Percentiles rank a stretch among this genome's conserved stretches.
phyloP scores from a whole-genome alignment of 1,140 invertebrate species.

The Drosophila arawakana region DNA sequence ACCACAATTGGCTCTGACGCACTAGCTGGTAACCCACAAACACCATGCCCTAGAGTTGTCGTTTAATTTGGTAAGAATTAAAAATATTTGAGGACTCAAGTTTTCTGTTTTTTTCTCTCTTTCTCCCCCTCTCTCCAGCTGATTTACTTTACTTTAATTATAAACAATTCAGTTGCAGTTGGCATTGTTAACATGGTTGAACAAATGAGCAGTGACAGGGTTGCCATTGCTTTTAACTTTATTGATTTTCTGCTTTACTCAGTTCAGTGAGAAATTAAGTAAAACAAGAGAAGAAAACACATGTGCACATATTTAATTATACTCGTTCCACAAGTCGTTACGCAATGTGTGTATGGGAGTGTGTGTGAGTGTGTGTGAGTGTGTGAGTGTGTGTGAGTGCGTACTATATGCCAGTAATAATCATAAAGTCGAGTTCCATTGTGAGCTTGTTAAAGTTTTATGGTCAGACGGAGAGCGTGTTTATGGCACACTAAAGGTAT shows the following conservation, averaged over 20 bases:
- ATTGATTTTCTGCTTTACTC: constrained; percentile 67
- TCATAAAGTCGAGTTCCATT: constrained; percentile 41
- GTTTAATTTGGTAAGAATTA: constrained; percentile 62
- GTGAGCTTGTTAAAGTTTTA: constrained; percentile 65
- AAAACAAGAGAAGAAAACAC: constrained; percentile 71
- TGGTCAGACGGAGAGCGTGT: constrained; percentile 50
- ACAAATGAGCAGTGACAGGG: constrained; percentile 41
- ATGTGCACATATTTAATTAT: constrained; percentile 81
- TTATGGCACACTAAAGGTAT: constrained; percentile 40
- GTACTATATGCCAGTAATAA: constrained; percentile 37
- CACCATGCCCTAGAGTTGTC: constrained; percentile 22
- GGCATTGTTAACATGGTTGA: constrained; percentile 45
- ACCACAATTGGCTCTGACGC: constrained; percentile 18
- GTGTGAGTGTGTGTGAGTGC: neutral
- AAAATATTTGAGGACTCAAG: constrained; percentile 69
- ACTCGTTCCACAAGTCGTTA: constrained; percentile 55
- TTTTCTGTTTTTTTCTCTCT: neutral
- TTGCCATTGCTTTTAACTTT: constrained; percentile 44
- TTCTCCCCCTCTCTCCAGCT: constrained; percentile 42
- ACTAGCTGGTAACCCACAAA: neutral
- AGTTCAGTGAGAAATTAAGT: constrained; percentile 40
- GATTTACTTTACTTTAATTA: constrained; percentile 75
- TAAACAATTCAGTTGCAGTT: constrained; percentile 54
- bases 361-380: neutral
- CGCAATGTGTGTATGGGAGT: constrained; percentile 29